Evolutionary conservation across 2,113 vertebrate genomes (phyloP), one percentile per base, ranked within the genome.

Genomic region (Mus pahari): DNA sequence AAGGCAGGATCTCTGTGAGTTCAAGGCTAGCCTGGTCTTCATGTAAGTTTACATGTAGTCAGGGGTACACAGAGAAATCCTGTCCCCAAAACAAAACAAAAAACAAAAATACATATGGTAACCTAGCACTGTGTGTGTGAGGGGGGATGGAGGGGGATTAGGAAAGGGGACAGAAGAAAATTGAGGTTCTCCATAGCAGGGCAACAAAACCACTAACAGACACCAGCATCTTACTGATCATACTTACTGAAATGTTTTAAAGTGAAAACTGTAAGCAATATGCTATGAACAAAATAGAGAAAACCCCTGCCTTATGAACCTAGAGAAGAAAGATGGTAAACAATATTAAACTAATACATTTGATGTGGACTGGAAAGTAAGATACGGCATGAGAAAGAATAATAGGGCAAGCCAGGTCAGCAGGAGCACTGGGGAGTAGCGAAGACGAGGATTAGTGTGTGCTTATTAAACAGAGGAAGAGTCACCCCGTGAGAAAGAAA

Each of bases 301-400:
- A 78, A 88, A 13, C 4, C 48, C 36, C 50, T 7, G 28, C 14
- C 17, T 81, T 92, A 58, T 17, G 58, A 86, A 73, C 7, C 86
- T 70, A 82, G 39, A 94, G 66, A 82, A 91, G 22, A 81, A 92
- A 89, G 28, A 55, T 7, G 87, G 64, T 83, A 73, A 84, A 55
- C 82, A 22, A 87, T 58, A 66, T n/a, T 60, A 77, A 93, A 39
- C 36, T n/a, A 81, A 45, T 73, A 68, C 78, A 53, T 62, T 13
- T 33, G 22, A 64, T 22, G 78, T 87, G 53, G 78, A 31, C 66
- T 88, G 11, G 45, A 84, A 94, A 92, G 36, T 95, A 2, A 66
- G 26, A 73, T 92, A 73, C n/a, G 7, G 2, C 16, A n/a, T 77
- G 14, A 12, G 19, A 48, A 86, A 31, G 39, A 48, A 33, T 48